Conservation (phyloP, 2,797 vertebrate genomes). For the Menidia menidia region DNA sequence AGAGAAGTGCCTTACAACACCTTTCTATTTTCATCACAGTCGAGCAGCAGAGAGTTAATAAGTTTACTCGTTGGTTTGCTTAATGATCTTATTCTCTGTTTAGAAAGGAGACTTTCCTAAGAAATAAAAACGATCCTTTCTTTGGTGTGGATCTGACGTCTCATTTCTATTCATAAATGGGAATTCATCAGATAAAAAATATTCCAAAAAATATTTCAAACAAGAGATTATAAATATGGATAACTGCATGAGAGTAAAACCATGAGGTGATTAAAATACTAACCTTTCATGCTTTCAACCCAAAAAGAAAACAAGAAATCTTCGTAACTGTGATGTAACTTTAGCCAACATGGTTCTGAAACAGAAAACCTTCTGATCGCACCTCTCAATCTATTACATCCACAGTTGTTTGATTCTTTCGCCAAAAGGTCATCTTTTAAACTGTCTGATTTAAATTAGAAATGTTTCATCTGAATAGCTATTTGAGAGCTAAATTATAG, state of each 20-base stretch:
- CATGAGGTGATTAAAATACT: too few relatives aligned
- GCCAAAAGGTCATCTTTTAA: neutral
- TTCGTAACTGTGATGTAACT: neutral
- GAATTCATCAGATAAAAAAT: too few relatives aligned
- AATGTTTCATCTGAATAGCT: neutral
- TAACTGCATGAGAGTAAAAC: too few relatives aligned
- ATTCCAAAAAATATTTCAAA: too few relatives aligned
- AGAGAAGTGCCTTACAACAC: slow-evolving; percentile 12
- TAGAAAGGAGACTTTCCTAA: too few relatives aligned
- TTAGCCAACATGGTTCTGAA: neutral
- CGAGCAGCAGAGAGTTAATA: neutral
- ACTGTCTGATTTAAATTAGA: slow-evolving; percentile 1
- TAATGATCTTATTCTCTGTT: too few relatives aligned
- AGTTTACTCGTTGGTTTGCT: too few relatives aligned
- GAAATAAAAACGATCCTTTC: too few relatives aligned
- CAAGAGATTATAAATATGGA: too few relatives aligned
- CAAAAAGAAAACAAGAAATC: neutral
- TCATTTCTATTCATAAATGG: too few relatives aligned
- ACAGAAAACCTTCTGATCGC: neutral
- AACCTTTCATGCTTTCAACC: too few relatives aligned
- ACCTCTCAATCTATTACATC: neutral
- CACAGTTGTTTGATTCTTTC: neutral
- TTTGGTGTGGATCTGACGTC: too few relatives aligned
- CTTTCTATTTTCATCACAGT: slow-evolving; percentile 9
- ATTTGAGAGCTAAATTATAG: neutral